Percentiles rank a stretch among this genome's conserved stretches.
Conservation (phyloP, 2,113 vertebrate species). For the Sitta europaea region DNA sequence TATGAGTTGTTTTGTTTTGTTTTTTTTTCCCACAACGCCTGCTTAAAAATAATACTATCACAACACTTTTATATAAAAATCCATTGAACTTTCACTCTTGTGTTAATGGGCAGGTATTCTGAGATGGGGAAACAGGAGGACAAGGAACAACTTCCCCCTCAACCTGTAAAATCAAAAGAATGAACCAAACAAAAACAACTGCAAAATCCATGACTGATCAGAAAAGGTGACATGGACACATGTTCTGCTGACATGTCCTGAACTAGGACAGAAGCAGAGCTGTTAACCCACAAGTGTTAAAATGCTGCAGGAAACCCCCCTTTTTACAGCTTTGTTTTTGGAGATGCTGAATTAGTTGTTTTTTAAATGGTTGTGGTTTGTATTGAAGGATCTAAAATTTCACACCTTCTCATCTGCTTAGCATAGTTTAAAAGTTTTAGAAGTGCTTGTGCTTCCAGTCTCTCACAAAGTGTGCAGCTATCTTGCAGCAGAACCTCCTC, state of each 20-base stretch:
- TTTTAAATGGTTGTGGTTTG: neutral
- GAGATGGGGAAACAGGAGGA: neutral
- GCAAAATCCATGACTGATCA: neutral
- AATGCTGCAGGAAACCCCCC: neutral
- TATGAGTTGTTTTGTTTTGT: neutral
- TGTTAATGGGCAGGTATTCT: neutral
- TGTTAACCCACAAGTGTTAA: neutral
- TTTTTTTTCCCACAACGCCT: fast-evolving
- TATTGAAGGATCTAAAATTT: neutral
- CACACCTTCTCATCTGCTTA: neutral
- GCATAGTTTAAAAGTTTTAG: neutral
- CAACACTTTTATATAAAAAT: neutral
- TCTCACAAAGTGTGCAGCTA: neutral
- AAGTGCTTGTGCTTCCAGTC: neutral
- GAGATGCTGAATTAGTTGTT: neutral
- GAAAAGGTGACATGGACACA: neutral
- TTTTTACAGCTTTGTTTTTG: neutral
- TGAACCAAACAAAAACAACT: neutral
- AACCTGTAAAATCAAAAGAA: neutral
- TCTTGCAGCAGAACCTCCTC: neutral
- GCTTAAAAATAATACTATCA: neutral
- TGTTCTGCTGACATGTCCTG: neutral
- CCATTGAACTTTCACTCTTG: neutral
- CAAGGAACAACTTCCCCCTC: neutral
- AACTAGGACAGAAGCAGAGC: neutral